These are phyloP conservation scores for Acanthochromis polyacanthus DNA, from an alignment of 2,113 vertebrate genomes.

Conservation along the genomic window DNA sequence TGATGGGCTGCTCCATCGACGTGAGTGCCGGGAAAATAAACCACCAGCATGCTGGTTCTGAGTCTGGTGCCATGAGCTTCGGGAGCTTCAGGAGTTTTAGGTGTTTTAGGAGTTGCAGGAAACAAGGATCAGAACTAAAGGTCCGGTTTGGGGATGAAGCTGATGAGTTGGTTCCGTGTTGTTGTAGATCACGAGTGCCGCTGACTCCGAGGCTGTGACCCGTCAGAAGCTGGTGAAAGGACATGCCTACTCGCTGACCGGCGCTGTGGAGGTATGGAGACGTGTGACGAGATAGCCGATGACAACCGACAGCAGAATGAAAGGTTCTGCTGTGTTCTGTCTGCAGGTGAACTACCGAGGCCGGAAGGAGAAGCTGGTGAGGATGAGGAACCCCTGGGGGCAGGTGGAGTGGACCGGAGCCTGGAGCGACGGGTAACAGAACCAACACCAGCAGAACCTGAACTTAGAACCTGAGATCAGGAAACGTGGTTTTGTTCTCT, in stretches of 20 bases:
- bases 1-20: slow-evolving; percentile 95
- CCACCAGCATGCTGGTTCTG: too few relatives aligned
- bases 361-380: slow-evolving; percentile 89
- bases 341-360: slow-evolving; percentile 90
- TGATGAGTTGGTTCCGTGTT: neutral
- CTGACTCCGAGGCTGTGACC: slow-evolving; percentile 93
- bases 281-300: neutral
- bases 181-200: slow-evolving; percentile 91
- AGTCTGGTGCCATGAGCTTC: too few relatives aligned
- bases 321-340: neutral
- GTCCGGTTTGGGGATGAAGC: too few relatives aligned
- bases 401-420: slow-evolving; percentile 97
- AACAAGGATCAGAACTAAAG: too few relatives aligned
- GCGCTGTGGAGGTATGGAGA: slow-evolving; percentile 88
- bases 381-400: slow-evolving; percentile 96
- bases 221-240: slow-evolving; percentile 97
- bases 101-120: neutral
- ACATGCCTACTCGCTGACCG: slow-evolving; percentile 94
- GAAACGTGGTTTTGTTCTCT: too few relatives aligned
- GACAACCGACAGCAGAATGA: neutral
- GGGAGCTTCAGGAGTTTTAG: too few relatives aligned
- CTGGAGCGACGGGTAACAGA: slow-evolving; percentile 93
- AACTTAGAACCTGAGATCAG: too few relatives aligned
- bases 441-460: neutral
- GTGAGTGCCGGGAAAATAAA: slow-evolving; percentile 79